These are phyloP conservation scores for Andrena dorsata DNA, from an alignment of 2,888 invertebrate species.

Conservation along the genomic window DNA sequence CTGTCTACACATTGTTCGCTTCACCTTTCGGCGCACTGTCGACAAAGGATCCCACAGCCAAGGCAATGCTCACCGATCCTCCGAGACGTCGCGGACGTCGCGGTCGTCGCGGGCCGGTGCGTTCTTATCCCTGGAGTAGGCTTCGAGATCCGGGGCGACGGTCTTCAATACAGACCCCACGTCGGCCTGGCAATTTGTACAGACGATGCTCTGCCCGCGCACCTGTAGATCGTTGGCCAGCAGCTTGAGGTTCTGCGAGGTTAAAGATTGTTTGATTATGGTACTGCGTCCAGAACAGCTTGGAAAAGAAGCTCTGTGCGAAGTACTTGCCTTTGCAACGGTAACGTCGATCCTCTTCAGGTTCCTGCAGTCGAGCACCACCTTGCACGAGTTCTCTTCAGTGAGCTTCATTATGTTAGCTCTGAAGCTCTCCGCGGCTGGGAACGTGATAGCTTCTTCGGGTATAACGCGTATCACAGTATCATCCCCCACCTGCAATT, in stretches of 20 bases:
- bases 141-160: constrained; percentile 72
- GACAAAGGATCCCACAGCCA: no score
- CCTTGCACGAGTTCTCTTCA: constrained; percentile 70
- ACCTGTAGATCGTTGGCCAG: constrained; percentile 86
- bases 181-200: constrained; percentile 85
- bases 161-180: constrained; percentile 63
- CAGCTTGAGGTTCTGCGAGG: constrained; percentile 86
- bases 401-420: constrained; percentile 83
- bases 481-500: constrained; percentile 79
- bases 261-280: background rate
- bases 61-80: background rate
- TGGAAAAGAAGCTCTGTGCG: background rate
- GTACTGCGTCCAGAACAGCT: background rate
- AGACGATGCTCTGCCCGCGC: constrained; percentile 85
- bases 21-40: background rate
- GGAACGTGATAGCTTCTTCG: constrained; percentile 91
- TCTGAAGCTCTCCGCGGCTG: constrained; percentile 92
- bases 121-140: constrained; percentile 1
- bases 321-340: constrained; percentile 86
- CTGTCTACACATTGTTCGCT: background rate
- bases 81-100: background rate
- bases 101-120: background rate
- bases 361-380: constrained; percentile 86
- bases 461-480: constrained; percentile 88
- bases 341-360: constrained; percentile 88